These are phyloP conservation scores for Spisula subtruncata DNA, from an alignment of 2,888 invertebrate species.

Conservation along the genomic window DNA sequence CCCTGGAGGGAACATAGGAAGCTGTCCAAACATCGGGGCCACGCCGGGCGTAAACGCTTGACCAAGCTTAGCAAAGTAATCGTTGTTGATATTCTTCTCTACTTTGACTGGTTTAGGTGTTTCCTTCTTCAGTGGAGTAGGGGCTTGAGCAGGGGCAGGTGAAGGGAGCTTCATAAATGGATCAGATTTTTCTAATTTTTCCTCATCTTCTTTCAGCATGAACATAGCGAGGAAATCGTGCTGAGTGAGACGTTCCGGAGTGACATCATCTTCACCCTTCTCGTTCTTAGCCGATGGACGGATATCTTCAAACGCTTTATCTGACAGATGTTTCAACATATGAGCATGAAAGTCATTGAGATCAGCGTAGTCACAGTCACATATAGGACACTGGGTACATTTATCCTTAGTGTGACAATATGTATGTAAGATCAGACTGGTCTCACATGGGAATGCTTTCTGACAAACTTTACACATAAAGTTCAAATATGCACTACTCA, in stretches of 20 bases:
- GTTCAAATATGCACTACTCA: constrained; percentile 84
- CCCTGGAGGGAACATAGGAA: constrained; percentile 67
- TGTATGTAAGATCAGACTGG: constrained; percentile 85
- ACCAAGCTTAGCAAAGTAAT: constrained; percentile 80
- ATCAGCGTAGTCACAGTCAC: constrained; percentile 91
- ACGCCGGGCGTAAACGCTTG: constrained; percentile 72
- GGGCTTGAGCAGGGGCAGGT: background rate
- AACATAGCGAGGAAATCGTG: constrained; percentile 94
- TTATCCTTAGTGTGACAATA: constrained; percentile 82
- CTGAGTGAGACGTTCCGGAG: constrained; percentile 86
- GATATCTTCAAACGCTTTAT: constrained; percentile 79
- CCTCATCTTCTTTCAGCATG: constrained; percentile 89
- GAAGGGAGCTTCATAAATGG: constrained; percentile 42
- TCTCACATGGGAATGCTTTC: constrained; percentile 87
- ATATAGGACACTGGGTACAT: constrained; percentile 84
- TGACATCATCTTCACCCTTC: constrained; percentile 68
- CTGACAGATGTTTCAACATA: constrained; percentile 83
- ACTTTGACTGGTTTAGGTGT: constrained; percentile 57
- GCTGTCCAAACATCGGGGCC: constrained; percentile 68
- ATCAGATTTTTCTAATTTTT: constrained; percentile 82
- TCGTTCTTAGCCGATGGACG: constrained; percentile 65
- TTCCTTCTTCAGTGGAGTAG: constrained; percentile 52
- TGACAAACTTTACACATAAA: constrained; percentile 86
- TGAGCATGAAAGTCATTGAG: constrained; percentile 81
- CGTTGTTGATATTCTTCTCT: constrained; percentile 77